Conservation (phyloP, 2,888 invertebrate genomes). For the Doris montereyensis region DNA sequence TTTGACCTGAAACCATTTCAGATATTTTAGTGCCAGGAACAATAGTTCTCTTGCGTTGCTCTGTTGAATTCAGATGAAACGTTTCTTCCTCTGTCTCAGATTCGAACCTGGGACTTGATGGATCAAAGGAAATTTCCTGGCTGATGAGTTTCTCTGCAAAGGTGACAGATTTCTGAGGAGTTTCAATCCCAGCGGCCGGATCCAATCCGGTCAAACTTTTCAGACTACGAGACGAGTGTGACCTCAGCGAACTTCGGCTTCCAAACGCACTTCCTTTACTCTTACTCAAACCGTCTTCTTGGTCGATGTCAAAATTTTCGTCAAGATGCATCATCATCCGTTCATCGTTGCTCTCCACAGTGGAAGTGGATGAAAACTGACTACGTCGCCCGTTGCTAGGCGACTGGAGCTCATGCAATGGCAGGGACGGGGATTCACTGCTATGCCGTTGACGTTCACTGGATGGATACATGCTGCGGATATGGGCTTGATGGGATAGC, state of each 20-base stretch:
- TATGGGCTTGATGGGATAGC: constrained; percentile 62
- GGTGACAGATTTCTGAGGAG: constrained; percentile 39
- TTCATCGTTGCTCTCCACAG: neutral
- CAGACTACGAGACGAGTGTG: constrained; percentile 7
- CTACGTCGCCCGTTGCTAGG: neutral
- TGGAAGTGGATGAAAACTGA: constrained; percentile 38
- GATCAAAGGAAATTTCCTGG: constrained; percentile 40
- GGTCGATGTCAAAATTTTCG: neutral
- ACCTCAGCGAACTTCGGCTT: neutral
- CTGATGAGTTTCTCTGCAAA: constrained; percentile 44
- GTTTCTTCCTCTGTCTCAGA: no score
- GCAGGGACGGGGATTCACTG: neutral
- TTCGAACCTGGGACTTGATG: constrained; percentile 30
- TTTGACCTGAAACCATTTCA: no score
- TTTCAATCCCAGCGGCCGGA: neutral
- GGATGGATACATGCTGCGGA: constrained; percentile 58
- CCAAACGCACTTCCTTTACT: neutral
- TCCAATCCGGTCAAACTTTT: neutral
- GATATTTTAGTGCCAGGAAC: no score
- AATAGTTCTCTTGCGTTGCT: no score
- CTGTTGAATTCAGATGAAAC: no score
- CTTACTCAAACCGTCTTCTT: neutral
- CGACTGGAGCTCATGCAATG: neutral
- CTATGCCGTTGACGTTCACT: neutral
- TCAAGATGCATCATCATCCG: neutral